Conservation (phyloP, 2,888 invertebrate species). For the Chrysotoxum bicinctum region DNA sequence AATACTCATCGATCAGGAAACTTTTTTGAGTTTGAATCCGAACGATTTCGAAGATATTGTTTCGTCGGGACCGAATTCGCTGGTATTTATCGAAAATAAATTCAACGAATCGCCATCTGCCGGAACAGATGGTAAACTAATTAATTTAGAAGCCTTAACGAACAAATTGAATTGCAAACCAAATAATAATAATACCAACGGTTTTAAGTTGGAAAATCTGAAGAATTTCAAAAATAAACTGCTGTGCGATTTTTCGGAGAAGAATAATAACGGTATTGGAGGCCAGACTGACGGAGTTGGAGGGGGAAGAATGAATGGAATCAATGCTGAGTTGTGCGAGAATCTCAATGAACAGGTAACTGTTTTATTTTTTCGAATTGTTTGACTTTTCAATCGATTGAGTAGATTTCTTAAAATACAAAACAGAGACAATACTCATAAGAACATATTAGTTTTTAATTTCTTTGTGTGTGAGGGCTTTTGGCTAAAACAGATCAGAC, state of each 20-base stretch:
- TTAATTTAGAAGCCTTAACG: slow-evolving; percentile 79
- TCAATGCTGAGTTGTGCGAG: slow-evolving; percentile 81
- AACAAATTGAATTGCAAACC: slow-evolving; percentile 79
- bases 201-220: slow-evolving; percentile 80
- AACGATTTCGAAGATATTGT: slow-evolving; percentile 80
- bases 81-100: slow-evolving; percentile 81
- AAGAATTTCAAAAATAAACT: slow-evolving; percentile 81
- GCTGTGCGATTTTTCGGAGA: slow-evolving; percentile 80
- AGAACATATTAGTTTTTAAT: no score
- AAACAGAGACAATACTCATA: no score
- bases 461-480: no score
- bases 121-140: slow-evolving; percentile 75
- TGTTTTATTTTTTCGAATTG: background rate
- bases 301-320: slow-evolving; percentile 80
- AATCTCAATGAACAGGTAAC: slow-evolving; percentile 82
- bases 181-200: slow-evolving; percentile 80
- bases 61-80: slow-evolving; percentile 78
- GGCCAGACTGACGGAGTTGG: slow-evolving; percentile 37
- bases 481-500: no score
- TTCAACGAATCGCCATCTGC: slow-evolving; percentile 68
- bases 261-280: slow-evolving; percentile 32
- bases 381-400: no score
- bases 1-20: slow-evolving; percentile 81
- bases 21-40: slow-evolving; percentile 81
- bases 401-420: no score